Base-by-base conservation (phyloP, 1,140 invertebrate species). In the Metaphire vulgaris region DNA sequence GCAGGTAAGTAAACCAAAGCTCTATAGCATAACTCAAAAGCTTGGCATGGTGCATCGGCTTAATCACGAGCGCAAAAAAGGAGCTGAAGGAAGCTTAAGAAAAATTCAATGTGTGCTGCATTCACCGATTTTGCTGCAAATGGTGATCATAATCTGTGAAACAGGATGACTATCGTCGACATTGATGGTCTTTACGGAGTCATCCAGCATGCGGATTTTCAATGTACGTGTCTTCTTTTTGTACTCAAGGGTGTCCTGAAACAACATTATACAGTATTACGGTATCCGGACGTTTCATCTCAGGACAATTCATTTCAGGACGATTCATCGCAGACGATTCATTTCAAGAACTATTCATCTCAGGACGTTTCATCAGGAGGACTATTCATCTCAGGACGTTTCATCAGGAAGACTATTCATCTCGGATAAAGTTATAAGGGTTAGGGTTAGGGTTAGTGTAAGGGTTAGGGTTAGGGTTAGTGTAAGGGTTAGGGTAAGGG, bases 141-240 rank as follows among this genome's bases (percentile, higher is more conserved):
- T 97, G 1, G 97, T 94, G 72, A 99, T 94, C 96, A 99, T 99
- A 32, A 99, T 87, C 85, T 98, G 96, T 1, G 92, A 92, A 1
- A 99, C 96, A 26, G 95, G 92, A 80, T 98, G 95, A 76, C 94
- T 96, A 85, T 99, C 97, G 87, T 99, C 98, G 0, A 99, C 96
- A 77, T 97, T 87, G 79, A 99, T 89, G 0, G 96, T 99, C 88
- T 99, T 99, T 21, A 98, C 89, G 0, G 94, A 91, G 33, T 91
- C 92, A 85, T 99, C 96, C 83, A 99, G 88, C 91, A 98, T 97
- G 79, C 96, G 90, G 0, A 99, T 95, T 79, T 94, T 90, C 16
- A 99, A 86, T 1, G 92, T 93, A 79, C 97, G 90, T 80, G 97
- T 97, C 97, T 83, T 87, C 77, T 92, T 92, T 81, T 93, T 91